phyloP scores from a whole-genome alignment of 2,113 vertebrate genomes.

The Solea senegalensis region DNA sequence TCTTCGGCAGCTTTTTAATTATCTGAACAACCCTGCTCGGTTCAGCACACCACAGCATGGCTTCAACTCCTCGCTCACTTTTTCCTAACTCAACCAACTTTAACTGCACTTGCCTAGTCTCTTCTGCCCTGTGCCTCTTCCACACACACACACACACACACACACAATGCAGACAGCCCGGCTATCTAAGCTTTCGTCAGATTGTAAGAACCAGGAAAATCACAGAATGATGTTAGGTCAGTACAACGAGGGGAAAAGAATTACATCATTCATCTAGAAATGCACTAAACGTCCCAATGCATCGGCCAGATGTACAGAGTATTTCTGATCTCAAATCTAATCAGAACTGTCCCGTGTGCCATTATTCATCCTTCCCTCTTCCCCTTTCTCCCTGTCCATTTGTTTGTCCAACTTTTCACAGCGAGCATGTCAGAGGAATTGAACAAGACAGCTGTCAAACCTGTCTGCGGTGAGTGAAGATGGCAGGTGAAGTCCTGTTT shows the following conservation, averaged over 20 bases:
- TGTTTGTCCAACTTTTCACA: constrained; percentile 67
- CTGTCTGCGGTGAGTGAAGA: constrained; percentile 66
- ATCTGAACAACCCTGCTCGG: constrained; percentile 52
- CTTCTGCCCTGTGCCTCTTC: constrained; percentile 48
- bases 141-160: constrained; percentile 36
- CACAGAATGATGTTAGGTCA: constrained; percentile 1
- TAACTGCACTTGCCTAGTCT: constrained; percentile 25
- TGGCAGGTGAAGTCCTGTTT: constrained; percentile 73
- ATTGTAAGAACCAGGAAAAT: constrained; percentile 25
- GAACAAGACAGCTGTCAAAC: constrained; percentile 82
- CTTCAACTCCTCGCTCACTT: constrained; percentile 39
- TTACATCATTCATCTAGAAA: constrained; percentile 19
- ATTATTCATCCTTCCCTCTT: constrained; percentile 18
- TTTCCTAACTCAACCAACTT: constrained; percentile 55
- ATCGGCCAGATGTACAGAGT: constrained; percentile 7
- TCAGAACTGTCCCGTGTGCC: constrained; percentile 34
- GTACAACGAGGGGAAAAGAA: constrained; percentile 9
- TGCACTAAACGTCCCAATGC: constrained; percentile 11
- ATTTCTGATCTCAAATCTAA: constrained; percentile 25
- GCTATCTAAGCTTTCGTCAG: constrained; percentile 46
- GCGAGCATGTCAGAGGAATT: constrained; percentile 63
- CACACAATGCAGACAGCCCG: constrained; percentile 18
- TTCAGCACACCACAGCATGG: constrained; percentile 43
- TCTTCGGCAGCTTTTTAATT: constrained; percentile 63
- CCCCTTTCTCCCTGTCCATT: constrained; percentile 45